A percentile compares a stretch with the other conserved stretches of the same genome.
Conservation (phyloP, 2,113 vertebrate genomes). For the Gasterosteus nipponicus region DNA sequence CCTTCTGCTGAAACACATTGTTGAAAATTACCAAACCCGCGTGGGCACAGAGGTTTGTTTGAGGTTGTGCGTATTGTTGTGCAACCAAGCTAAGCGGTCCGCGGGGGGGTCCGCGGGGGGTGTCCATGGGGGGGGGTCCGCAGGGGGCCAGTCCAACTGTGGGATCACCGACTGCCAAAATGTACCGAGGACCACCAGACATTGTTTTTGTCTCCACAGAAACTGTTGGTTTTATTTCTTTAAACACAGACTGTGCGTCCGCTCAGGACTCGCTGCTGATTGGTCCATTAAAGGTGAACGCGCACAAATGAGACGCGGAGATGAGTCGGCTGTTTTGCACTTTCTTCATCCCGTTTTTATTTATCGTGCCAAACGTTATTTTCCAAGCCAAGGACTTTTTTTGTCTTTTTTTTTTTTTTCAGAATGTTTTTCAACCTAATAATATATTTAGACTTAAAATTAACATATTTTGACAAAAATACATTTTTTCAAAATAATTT, state of each 20-base stretch:
- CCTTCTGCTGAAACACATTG: conserved; percentile 59
- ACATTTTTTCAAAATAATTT: too few species aligned
- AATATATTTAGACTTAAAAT: too few species aligned
- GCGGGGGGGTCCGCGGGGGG: not conserved
- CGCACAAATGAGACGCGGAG: not conserved
- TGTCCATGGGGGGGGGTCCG: conserved; percentile 17
- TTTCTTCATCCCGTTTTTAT: not conserved
- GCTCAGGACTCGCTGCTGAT: conserved; percentile 10
- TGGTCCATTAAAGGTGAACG: conserved; percentile 34
- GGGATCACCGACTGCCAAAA: conserved; percentile 44
- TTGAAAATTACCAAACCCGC: conserved; percentile 48
- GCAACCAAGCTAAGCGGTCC: conserved; percentile 59
- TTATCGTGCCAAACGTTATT: not conserved
- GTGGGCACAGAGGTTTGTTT: conserved; percentile 54
- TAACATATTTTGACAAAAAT: too few species aligned
- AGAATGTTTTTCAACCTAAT: too few species aligned
- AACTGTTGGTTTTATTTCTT: conserved; percentile 24
- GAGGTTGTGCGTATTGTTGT: conserved; percentile 49
- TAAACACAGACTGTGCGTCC: conserved; percentile 21
- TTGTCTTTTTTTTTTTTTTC: not conserved
- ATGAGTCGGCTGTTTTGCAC: not conserved
- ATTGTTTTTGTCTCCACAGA: conserved; percentile 51
- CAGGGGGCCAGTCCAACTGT: conserved; percentile 25
- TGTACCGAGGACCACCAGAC: conserved; percentile 27
- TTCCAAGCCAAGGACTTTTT: too few species aligned